Evolutionary conservation across 64 coral and sea anemone species (phyloP).

Genomic region (Pocillopora verrucosa): DNA sequence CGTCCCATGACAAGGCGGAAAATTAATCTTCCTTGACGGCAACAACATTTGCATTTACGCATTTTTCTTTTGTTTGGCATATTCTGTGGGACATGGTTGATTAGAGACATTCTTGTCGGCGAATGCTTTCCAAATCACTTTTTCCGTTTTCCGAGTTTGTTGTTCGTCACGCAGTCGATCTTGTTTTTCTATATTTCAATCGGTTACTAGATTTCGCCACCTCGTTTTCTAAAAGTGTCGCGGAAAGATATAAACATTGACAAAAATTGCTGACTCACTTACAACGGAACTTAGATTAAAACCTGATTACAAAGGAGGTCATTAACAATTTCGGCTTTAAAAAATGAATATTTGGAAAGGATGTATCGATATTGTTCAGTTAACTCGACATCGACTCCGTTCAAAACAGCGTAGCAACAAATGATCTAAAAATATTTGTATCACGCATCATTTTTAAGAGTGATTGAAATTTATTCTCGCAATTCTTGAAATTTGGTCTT

Average conservation of each 20-base stretch:
- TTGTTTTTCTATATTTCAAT: too few species aligned
- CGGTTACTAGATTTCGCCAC: too few species aligned
- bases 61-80: not conserved
- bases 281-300: not conserved
- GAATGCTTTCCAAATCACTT: not conserved
- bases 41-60: not conserved
- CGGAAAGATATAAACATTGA: not conserved
- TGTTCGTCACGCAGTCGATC: too few species aligned
- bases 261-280: not conserved
- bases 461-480: too few species aligned
- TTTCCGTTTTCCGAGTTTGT: too few species aligned
- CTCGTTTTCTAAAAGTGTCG: not conserved
- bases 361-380: not conserved
- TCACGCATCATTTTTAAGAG: too few species aligned
- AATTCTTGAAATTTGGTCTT: too few species aligned
- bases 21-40: not conserved
- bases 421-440: too few species aligned
- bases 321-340: not conserved
- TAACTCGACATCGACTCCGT: not conserved
- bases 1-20: not conserved
- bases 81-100: not conserved
- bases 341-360: not conserved
- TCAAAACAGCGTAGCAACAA: not conserved
- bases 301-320: not conserved
- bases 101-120: not conserved